These are phyloP conservation scores for Hypsibius dujardini DNA, from an alignment of 1,140 invertebrate species.

Conservation along the genomic window DNA sequence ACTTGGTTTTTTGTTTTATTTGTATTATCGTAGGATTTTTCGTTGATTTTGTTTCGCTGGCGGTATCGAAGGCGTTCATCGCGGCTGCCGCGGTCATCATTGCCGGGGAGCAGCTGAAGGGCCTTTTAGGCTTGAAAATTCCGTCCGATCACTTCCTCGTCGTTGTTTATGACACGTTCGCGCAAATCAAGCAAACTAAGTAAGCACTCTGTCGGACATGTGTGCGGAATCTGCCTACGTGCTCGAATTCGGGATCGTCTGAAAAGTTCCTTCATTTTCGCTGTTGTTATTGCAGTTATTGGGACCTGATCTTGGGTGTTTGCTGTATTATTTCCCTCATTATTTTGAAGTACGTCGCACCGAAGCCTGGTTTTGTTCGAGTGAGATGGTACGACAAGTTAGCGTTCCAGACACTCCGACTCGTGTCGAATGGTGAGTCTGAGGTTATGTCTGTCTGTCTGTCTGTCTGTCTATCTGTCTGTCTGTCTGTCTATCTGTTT, in stretches of 20 bases:
- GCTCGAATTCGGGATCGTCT: background rate
- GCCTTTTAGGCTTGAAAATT: conserved; percentile 19
- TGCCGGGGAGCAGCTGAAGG: conserved; percentile 60
- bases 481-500: too few relatives aligned
- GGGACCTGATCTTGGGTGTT: conserved; percentile 19
- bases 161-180: conserved; percentile 11
- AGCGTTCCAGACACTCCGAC: conserved; percentile 18
- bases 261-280: conserved; percentile 8
- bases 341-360: background rate
- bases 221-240: background rate
- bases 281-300: conserved; percentile 16
- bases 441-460: background rate
- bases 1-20: background rate
- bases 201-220: conserved; percentile 15
- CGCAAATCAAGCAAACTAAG: conserved; percentile 18
- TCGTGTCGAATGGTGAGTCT: conserved; percentile 3
- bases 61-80: conserved; percentile 68
- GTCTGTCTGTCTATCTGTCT: background rate
- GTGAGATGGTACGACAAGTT: conserved; percentile 11
- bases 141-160: conserved; percentile 16
- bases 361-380: conserved; percentile 18
- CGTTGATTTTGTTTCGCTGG: conserved; percentile 79
- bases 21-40: conserved; percentile 51
- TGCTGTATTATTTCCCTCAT: conserved; percentile 16
- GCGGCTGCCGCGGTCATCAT: conserved; percentile 80